Evolutionary conservation across 1,140 invertebrate genomes (phyloP), one percentile per base, ranked within the genome.

Genomic region (Tetramorium parvispinum): DNA sequence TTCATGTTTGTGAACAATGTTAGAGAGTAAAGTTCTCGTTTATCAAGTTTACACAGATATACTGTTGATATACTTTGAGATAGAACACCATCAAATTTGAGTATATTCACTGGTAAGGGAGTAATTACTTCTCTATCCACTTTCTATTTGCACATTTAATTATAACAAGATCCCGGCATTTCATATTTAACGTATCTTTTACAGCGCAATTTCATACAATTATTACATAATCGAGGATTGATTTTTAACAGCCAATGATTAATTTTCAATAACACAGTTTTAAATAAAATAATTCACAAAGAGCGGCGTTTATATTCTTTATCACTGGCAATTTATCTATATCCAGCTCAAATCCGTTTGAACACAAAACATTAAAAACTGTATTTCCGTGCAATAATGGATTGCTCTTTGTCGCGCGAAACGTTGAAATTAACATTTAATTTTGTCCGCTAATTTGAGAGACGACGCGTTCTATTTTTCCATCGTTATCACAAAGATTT

Each of bases 11-110:
- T 40, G n/a, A 37, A 49, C 3, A 77, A 78, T 21, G 43, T 40
- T 7, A 40, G 8, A 24, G 1, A 76, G 24, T 32, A 16, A 46
- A 49, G n/a, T 79, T 51, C 46, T 24, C 4, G 18, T 79, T 79
- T 79, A 63, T 77, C n/a, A 77, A 77, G 21, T 77, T 77, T 77
- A 63, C 21, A 59, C 3, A 21, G 37, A 21, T 55, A 73, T 55
- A 37, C 5, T 2, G 11, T 65, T 65, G 21, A 73, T 53, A 37
- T 73, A 37, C 10, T 71, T 27, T 61, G 37, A 27, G 4, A 21
- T 59, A 27, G 37, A 77, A 21, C 21, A 43, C 24, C 24, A 77
- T 46, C 57, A 77, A 77, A 77, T 40, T 63, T 77, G 24, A 63
- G 49, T 76, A 76, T 76, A 57, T 55, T 76, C 37, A 43, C 53